phyloP scores from a whole-genome alignment of 2,113 vertebrate genomes.

The Cebus imitator region DNA sequence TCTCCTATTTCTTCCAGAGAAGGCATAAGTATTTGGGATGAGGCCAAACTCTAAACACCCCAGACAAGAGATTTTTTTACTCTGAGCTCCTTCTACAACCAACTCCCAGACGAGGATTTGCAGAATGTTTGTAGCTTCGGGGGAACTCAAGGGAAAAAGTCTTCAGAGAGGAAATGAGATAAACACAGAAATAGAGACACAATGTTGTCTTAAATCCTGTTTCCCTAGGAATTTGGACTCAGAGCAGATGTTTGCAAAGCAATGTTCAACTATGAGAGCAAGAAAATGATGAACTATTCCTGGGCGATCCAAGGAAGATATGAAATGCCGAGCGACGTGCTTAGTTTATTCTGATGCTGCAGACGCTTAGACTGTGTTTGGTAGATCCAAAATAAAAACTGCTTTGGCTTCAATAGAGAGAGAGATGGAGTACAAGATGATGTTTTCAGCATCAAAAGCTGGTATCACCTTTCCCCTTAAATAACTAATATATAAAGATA shows the following conservation, averaged over 20 bases:
- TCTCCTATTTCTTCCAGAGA: not conserved
- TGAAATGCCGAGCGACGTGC: not conserved
- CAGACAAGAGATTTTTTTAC: constrained; percentile 11
- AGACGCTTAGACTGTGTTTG: constrained; percentile 3
- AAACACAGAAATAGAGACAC: constrained; percentile 71
- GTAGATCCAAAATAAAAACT: constrained; percentile 60
- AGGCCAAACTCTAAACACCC: constrained; percentile 18
- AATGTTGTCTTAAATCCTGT: constrained; percentile 47
- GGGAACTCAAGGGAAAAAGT: constrained; percentile 40
- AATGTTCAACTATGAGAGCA: constrained; percentile 44
- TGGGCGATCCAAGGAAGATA: constrained; percentile 37
- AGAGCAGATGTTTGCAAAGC: constrained; percentile 64
- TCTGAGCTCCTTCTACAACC: constrained; percentile 26
- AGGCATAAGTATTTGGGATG: not conserved
- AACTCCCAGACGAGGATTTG: constrained; percentile 50
- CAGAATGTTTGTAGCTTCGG: constrained; percentile 48
- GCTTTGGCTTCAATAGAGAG: constrained; percentile 31
- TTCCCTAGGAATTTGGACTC: constrained; percentile 66
- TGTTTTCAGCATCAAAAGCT: not conserved
- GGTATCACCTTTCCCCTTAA: not conserved
- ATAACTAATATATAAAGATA: not conserved
- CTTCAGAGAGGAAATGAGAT: constrained; percentile 57
- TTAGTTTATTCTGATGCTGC: constrained; percentile 44
- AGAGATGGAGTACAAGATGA: not conserved
- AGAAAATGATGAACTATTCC: constrained; percentile 70